phyloP scores from a whole-genome alignment of 2,888 invertebrate species.

The Pilophorus perplexus region DNA sequence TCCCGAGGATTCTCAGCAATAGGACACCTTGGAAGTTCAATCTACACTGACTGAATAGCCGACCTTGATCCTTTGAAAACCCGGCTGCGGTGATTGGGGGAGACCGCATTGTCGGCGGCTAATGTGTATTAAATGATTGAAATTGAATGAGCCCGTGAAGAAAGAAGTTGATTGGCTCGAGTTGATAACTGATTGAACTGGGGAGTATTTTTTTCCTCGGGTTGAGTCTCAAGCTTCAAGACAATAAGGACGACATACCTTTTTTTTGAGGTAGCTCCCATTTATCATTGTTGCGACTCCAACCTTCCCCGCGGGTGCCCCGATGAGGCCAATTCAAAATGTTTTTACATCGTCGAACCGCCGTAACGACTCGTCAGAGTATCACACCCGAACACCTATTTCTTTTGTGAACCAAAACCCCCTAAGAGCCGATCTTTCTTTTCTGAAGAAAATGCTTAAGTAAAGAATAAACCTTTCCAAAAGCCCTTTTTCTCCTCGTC shows the following conservation, averaged over 20 bases:
- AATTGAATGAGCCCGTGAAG: constrained; percentile 34
- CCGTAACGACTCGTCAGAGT: constrained; percentile 12
- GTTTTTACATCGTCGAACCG: not conserved
- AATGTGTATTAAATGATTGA: constrained; percentile 38
- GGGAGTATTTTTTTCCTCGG: not conserved
- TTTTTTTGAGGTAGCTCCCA: not conserved
- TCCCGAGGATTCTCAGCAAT: constrained; percentile 11
- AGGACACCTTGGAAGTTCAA: constrained; percentile 30
- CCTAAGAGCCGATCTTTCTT: not conserved
- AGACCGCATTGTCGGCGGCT: constrained; percentile 23
- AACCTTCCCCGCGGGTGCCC: not conserved
- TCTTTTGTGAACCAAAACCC: not conserved
- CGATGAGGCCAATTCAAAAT: not conserved
- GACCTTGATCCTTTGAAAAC: constrained; percentile 34
- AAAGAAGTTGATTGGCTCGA: constrained; percentile 35
- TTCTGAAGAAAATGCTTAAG: constrained; percentile 11
- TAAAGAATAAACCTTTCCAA: constrained; percentile 6
- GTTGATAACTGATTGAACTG: constrained; percentile 28
- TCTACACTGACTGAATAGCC: constrained; percentile 25
- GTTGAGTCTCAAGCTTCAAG: not conserved
- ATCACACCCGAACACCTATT: not conserved
- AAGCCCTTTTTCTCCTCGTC: not conserved
- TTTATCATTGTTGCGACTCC: constrained; percentile 23
- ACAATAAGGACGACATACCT: constrained; percentile 28
- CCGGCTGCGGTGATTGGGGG: constrained; percentile 22